phyloP scores from a whole-genome alignment of 1,140 invertebrate genomes.

The Tribolium castaneum region DNA sequence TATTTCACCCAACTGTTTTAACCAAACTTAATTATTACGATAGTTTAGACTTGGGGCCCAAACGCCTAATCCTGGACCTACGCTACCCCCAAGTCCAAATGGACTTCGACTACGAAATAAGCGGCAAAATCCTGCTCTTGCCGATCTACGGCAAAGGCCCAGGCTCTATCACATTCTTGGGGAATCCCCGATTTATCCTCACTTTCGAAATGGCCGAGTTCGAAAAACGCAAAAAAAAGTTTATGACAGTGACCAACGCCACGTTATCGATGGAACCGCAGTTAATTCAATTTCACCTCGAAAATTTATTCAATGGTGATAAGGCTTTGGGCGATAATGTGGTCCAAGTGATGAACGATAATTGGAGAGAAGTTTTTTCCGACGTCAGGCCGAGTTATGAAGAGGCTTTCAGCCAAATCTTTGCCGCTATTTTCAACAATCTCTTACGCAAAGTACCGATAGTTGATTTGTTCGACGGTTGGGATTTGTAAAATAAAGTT shows the following conservation, averaged over 20 bases:
- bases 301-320: conserved; percentile 53
- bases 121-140: conserved; percentile 45
- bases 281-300: conserved; percentile 24
- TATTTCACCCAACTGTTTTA: neutral
- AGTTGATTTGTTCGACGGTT: neutral
- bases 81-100: neutral
- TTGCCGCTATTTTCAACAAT: conserved; percentile 3
- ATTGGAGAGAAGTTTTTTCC: conserved; percentile 46
- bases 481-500: neutral
- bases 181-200: neutral
- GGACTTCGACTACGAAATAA: conserved; percentile 38
- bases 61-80: neutral
- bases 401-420: conserved; percentile 16
- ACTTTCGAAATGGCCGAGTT: conserved; percentile 28
- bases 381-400: conserved; percentile 45
- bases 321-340: conserved; percentile 50
- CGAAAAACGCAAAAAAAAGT: conserved; percentile 16
- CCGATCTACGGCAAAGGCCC: conserved; percentile 38
- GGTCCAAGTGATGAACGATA: conserved; percentile 48
- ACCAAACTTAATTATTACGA: neutral
- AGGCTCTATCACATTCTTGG: conserved; percentile 33
- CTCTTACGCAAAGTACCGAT: neutral
- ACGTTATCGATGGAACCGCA: conserved; percentile 6
- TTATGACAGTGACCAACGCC: conserved; percentile 2
- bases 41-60: conserved; percentile 45